Evolutionary conservation across 1,140 invertebrate genomes (phyloP), one percentile per base, ranked within the genome.

Genomic region (Hesperophylax magnus): DNA sequence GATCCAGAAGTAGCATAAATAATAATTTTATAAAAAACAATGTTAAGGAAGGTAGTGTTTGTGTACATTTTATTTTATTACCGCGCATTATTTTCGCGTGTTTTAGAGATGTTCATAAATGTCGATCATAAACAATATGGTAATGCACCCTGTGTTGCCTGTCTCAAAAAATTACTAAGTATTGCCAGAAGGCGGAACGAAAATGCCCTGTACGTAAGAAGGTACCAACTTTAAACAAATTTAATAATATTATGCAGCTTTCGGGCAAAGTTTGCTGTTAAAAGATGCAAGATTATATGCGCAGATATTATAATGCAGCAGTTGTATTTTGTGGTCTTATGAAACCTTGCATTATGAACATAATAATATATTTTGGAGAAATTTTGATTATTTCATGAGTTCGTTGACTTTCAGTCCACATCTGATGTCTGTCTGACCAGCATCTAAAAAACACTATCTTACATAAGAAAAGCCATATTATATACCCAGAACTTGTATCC

Each of bases 141-240:
- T 27, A 67, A 67, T 67, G 63, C 63, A 67, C n/a, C 63, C 63
- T 27, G 24, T 67, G 63, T 31, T 67, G 63, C 31, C 27, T 31
- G 27, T 31, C 24, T 61, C 24, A 34, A 67, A 67, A 67, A 67
- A 27, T 17, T 67, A 31, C n/a, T 67, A 67, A 67, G 63, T 67
- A 67, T 39, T 67, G 63, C 63, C 63, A 67, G 63, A 31, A 67
- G 63, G 63, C 63, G 63, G 63, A 67, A 67, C 31, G 31, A 34
- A 27, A 67, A 67, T 67, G 11, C 63, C 22, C 63, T 6, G 63
- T 67, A 67, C 17, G 22, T n/a, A 67, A 17, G 27, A 17, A 17
- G 63, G 63, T 34, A 67, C 22, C 22, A 17, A 67, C 17, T 34
- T 67, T 67, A 34, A 34, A 67, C 31, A 67, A 27, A 67, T 17